Base-by-base conservation (phyloP, 1,140 invertebrate species). In the Coboldia fuscipes region DNA sequence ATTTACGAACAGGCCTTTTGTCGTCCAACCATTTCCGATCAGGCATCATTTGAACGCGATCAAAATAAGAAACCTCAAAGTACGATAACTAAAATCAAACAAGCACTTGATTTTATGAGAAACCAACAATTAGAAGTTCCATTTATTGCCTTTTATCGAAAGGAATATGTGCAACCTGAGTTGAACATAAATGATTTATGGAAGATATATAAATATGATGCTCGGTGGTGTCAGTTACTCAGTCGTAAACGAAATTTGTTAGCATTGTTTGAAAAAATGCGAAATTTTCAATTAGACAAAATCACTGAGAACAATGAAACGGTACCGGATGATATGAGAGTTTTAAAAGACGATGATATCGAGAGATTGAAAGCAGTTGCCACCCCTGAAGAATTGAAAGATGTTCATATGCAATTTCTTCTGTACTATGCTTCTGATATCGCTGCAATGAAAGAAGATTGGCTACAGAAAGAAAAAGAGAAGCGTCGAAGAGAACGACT, bases 111-210 rank as follows among this genome's bases (percentile, higher is more conserved):
- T 41, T 96, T 96, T 46, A 96, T 98, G 69, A 60, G 93, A 12
- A 96, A 94, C 58, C 81, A 93, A 44, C 73, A 84, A 22, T 66
- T 90, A 44, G 92, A 97, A 62, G 90, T 97, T 17, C 90, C 94
- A 1, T 99, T 98, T 48, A 98, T 99, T 44, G 85, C 90, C 0
- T 97, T 96, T 54, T 99, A 99, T 48, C 68, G 94, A 17, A 98
- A 98, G 58, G 96, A 99, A 54, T 93, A 97, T 50, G 85, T 97
- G 0, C 74, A 88, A 45, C 86, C 89, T 0, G 89, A 96, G 45
- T 54, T 98, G 8, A 86, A 77, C 36, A 89, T 97, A 15, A 88
- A 89, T 46, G 93, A 97, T 52, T 57, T 99, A 2, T 99, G 94
- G 94, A 86, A 82, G 51, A 78, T 99, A 2, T 98, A 93, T 53